Evolutionary conservation across 2,113 vertebrate species (phyloP), one percentile per base, ranked within the genome.

Genomic region (Sinocyclocheilus grahami): DNA sequence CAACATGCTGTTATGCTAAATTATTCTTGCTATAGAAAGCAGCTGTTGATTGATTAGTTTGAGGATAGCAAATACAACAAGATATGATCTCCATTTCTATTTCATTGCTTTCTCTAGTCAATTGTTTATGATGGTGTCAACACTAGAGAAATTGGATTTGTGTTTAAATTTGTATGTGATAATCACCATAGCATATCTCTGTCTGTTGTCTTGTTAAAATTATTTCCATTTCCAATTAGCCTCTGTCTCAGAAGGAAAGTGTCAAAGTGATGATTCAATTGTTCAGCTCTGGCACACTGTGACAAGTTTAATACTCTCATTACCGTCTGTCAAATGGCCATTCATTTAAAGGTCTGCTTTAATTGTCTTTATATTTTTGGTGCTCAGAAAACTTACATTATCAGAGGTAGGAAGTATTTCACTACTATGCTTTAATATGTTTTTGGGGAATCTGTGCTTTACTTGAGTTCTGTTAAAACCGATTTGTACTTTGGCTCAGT

Each of bases 211-310:
- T 37, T 79, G 30, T 60, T 79, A 3, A 60, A 65, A 24, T 63
- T 5, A 51, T 48, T 86, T 90, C 82, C 85, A n/a, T 87, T 85
- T 91, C 88, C 42, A 87, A 92, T 92, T 87, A 90, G 72, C 85
- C 71, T 74, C 87, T 75, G 83, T 86, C 88, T 83, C 27, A 78
- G 27, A 53, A 69, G 79, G 22, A 58, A 72, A 46, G 82, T 84
- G 84, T 72, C 58, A 42, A 80, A 11, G 30, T 30, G 30, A 69
- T 4, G 11, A 88, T 75, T 74, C 69, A 16, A 37, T 80, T 85
- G 91, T 88, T 55, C 78, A 80, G 80, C 13, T 58, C 18, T 14
- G 60, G 30, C 24, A 67, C 79, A 30, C 20, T 81, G 20, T 67
- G 79, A 27, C 76, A 71, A 22, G 22, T 67, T 79, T 27, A 79